Percentiles rank a stretch among this genome's conserved stretches.
Conservation (phyloP, 2,113 vertebrate genomes). For the Nibea coibor region DNA sequence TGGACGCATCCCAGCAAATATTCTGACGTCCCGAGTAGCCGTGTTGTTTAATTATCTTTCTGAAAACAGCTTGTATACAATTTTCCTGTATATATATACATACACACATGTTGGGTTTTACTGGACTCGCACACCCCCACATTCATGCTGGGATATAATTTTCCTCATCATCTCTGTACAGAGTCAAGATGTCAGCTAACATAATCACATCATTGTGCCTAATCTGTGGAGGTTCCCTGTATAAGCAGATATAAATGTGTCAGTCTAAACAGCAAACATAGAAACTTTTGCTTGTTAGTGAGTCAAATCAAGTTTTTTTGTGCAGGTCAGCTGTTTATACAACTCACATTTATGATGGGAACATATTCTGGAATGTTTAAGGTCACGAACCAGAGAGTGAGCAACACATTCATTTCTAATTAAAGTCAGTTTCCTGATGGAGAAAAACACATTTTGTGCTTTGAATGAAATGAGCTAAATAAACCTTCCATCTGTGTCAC, state of each 20-base stretch:
- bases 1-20: background rate
- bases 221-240: background rate
- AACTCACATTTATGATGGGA: background rate
- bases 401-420: background rate
- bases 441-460: too few relatives aligned
- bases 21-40: background rate
- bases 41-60: background rate
- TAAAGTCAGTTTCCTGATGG: background rate
- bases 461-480: too few relatives aligned
- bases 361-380: background rate
- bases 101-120: background rate
- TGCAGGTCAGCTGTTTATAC: background rate
- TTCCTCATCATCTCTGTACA: background rate
- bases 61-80: too few relatives aligned
- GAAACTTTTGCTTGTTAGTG: background rate
- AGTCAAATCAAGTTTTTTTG: background rate
- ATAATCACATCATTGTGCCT: too few relatives aligned
- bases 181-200: background rate
- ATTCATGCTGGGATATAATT: background rate
- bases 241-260: background rate
- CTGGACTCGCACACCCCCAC: background rate
- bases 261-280: too few relatives aligned
- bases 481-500: background rate
- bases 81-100: too few relatives aligned
- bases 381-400: background rate